Base-by-base conservation (phyloP, 2,888 invertebrate species). In the Rhabditophanes sp. region DNA sequence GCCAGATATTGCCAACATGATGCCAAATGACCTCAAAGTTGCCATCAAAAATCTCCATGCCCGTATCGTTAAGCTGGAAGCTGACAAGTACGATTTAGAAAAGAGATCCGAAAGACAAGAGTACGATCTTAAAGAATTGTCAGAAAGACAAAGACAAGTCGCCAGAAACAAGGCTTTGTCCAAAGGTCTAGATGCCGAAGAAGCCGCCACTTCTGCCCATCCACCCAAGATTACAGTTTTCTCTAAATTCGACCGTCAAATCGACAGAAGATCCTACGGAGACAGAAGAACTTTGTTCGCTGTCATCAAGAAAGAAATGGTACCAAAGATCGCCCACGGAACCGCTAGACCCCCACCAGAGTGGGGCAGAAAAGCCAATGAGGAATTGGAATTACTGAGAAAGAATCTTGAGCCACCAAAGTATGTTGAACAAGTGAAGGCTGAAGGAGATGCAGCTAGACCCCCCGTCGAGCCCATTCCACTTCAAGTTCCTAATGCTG, bases 211-310 rank as follows among this genome's bases (percentile, higher is more conserved):
- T 17, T 15, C 37, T n/a, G 34, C 29, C 29, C 53, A 55, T 37
- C 55, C 55, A 34, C 48, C 88, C 68, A 88, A 87, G 78, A 85
- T 90, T 70, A 84, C 84, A 76, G 84, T 87, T 68, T 85, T 88
- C 70, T 88, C 87, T 74, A 90, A 90, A 76, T 90, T 87, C 74
- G 90, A 90, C 75, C 76, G 88, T 72, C 82, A 87, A 72, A 82
- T 85, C 53, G 90, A 90, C 73, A 82, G 87, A 71, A 78, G 88
- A 23, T 41, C 35, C 6, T 63, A 56, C 41, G 46, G 39, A 12
- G 57, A 64, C 30, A 47, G 56, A n/a, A 32, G 43, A 16, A 36
- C 27, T 14, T 30, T 50, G 25, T 52, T 53, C 30, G 52, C 56
- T 56, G 41, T 54, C 49, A 14, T 49, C n/a, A n/a, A 41, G 56